phyloP scores from a whole-genome alignment of 1,140 invertebrate genomes.

The Fopius arisanus region DNA sequence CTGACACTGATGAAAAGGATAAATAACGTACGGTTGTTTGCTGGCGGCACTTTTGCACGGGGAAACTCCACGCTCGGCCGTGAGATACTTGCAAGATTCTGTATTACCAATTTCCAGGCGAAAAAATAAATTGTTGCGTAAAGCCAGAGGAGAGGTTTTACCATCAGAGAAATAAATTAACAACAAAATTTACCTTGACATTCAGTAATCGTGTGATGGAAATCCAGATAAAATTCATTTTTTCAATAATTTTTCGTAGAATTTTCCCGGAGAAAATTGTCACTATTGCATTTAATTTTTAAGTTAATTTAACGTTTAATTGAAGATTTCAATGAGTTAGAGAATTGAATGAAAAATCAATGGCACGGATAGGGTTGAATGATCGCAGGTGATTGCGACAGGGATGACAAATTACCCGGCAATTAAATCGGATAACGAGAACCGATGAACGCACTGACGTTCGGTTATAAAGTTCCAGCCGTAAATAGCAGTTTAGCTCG shows the following conservation, averaged over 20 bases:
- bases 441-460: not conserved
- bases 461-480: not conserved
- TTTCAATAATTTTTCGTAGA: too few relatives aligned
- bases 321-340: too few relatives aligned
- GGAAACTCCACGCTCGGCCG: not conserved
- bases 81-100: not conserved
- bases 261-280: too few relatives aligned
- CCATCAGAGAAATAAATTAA: too few relatives aligned
- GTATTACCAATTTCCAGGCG: not conserved
- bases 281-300: too few relatives aligned
- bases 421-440: not conserved
- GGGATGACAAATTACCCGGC: not conserved
- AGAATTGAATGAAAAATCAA: too few relatives aligned
- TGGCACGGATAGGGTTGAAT: too few relatives aligned
- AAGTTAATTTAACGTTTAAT: too few relatives aligned
- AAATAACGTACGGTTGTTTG: conserved; percentile 13
- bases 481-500: not conserved
- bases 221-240: too few relatives aligned
- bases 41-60: not conserved
- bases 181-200: too few relatives aligned
- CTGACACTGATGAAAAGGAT: conserved; percentile 21
- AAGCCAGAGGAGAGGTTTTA: not conserved
- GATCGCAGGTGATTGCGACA: not conserved
- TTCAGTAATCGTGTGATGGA: too few relatives aligned
- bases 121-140: not conserved